Base-by-base conservation (phyloP, 92 coral and sea anemone species). In the Porites cylindrica region DNA sequence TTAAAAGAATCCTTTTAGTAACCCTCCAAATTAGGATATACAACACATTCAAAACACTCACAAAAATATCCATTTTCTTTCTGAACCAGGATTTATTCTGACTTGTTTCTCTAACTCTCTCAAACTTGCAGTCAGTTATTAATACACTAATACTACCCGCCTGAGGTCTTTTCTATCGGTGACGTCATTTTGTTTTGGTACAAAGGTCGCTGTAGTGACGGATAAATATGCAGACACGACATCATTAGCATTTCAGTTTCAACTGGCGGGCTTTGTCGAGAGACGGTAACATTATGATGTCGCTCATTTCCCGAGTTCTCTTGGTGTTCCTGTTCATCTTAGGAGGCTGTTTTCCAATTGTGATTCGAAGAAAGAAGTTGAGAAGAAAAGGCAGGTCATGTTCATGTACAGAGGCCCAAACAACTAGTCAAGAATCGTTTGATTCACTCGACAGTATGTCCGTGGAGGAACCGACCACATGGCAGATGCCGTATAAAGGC, bases 401-500 rank as follows among this genome's bases (percentile, higher is more conserved):
- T 53, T 86, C 93, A 2, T 84, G 92, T 62, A 78, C 83, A 56
- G 84, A 82, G 82, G 58, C 86, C 9, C 83, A 90, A 21, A 66
- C 89, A 10, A 70, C 84, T 12, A 90, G 91, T 50, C 64, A 85
- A 83, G 86, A 78, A 62, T 94, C 97, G 72, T 43, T 93, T 29
- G 85, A 88, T 88, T 95, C 98, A 11, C 68, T 93, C 80, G 98
- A 95, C 52, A 94, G 93, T 19, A 82, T 93, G 96, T 92, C 98
- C 56, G 98, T 94, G 24, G 91, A 77, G 26, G 98, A 95, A 60
- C 96, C 96, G 8, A 54, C 91, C 72, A 88, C 92, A 61, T 95
- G 98, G 98, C 88, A 91, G 75, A 87, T 88, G 92, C 98, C 98
- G 78, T 88, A 96, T 18, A 95, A 95, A 62, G 91, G 95, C 51